These are phyloP conservation scores for Bettongia penicillata DNA, from an alignment of 2,113 vertebrate species.

Conservation along the genomic window DNA sequence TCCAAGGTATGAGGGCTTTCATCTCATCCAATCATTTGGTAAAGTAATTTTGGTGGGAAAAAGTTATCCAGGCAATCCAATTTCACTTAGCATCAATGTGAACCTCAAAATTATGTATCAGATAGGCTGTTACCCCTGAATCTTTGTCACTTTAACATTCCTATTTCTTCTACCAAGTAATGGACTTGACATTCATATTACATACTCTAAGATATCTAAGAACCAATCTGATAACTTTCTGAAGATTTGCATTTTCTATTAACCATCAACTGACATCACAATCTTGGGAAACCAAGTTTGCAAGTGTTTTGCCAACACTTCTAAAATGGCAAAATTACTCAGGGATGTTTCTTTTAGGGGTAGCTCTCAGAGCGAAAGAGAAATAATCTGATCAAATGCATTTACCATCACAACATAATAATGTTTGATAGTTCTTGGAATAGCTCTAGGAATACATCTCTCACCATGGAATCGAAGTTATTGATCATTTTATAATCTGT, in stretches of 20 bases:
- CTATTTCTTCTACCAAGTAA: not conserved
- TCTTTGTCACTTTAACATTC: not conserved
- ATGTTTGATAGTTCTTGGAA: not conserved
- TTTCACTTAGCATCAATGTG: not conserved
- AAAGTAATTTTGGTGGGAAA: not conserved
- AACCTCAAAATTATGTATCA: not conserved
- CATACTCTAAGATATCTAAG: too few species aligned
- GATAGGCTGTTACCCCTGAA: not conserved
- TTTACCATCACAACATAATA: constrained; percentile 15
- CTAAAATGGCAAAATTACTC: not conserved
- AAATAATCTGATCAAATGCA: not conserved
- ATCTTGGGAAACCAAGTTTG: not conserved
- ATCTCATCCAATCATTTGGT: not conserved
- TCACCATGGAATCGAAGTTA: not conserved
- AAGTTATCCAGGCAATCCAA: not conserved
- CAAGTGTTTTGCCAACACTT: not conserved
- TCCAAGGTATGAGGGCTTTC: not conserved
- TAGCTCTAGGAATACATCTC: not conserved
- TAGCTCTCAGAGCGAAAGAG: not conserved
- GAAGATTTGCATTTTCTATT: not conserved
- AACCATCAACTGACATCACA: not conserved
- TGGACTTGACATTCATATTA: not conserved
- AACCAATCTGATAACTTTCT: not conserved
- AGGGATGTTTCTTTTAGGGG: not conserved
- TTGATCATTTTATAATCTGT: not conserved